Percentiles rank a stretch among this genome's conserved stretches.
phyloP scores from a whole-genome alignment of 2,888 invertebrate species.

The Ephialtes manifestator region DNA sequence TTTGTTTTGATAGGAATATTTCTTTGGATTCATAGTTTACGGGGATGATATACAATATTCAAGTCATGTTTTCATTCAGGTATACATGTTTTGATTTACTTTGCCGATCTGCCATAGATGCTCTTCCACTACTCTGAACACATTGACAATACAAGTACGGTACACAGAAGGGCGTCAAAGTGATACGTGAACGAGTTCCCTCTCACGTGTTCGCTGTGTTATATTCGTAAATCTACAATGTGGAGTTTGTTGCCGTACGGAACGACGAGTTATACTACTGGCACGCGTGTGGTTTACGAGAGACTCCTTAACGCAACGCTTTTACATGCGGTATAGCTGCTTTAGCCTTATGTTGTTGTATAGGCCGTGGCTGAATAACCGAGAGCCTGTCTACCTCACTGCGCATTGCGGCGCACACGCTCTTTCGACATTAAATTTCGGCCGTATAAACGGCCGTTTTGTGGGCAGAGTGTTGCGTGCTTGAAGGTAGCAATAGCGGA shows the following conservation, averaged over 20 bases:
- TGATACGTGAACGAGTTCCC: slow-evolving; percentile 46
- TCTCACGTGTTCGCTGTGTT: slow-evolving; percentile 20
- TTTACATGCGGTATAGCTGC: slow-evolving; percentile 41
- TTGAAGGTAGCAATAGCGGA: background rate
- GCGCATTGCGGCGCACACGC: slow-evolving; percentile 38
- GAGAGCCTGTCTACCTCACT: slow-evolving; percentile 29
- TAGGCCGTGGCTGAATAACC: slow-evolving; percentile 34
- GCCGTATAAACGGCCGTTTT: slow-evolving; percentile 36
- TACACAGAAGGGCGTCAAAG: slow-evolving; percentile 10
- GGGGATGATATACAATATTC: background rate
- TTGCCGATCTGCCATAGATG: background rate
- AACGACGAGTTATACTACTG: slow-evolving; percentile 55
- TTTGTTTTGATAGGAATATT: no score
- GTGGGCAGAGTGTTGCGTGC: background rate
- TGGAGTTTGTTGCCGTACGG: slow-evolving; percentile 41
- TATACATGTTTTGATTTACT: background rate
- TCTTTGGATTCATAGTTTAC: background rate
- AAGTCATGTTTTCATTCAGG: background rate
- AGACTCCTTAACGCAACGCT: slow-evolving; percentile 53
- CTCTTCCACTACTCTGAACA: background rate
- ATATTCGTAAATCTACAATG: background rate
- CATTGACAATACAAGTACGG: background rate
- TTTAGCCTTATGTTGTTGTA: slow-evolving; percentile 18
- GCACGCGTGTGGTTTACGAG: slow-evolving; percentile 62
- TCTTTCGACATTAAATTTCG: slow-evolving; percentile 50